Base-by-base conservation (phyloP, 2,113 vertebrate species). In the Platysteira castanea region DNA sequence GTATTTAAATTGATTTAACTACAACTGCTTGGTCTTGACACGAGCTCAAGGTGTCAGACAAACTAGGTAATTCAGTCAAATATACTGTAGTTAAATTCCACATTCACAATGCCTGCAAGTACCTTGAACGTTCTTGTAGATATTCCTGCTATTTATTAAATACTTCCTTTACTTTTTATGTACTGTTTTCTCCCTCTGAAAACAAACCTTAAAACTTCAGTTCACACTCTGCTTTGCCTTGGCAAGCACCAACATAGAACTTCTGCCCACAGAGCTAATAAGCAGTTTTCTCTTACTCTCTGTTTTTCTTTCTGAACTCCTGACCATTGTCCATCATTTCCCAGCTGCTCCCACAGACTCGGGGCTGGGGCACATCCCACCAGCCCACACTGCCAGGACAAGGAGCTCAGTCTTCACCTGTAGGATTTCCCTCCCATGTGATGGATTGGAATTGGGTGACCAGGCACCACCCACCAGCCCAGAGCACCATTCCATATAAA, bases 251-350 rank as follows among this genome's bases (percentile, higher is more conserved):
- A 35, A 15, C 53, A 24, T 12, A 4, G 4, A 28, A 7, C 4
- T 21, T 20, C 0, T 67, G 14, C 53, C 9, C 30, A 4, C 1
- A 3, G 30, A 28, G 24, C n/a, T 37, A 5, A 3, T 0, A 9
- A 31, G 7, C 5, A 74, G 44, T 18, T 50, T 44, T 27, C 10
- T 18, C 47, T 26, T 4, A 2, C 6, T 10, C 11, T 53, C 41
- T 61, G 37, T 3, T 27, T 19, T 63, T 19, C 20, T 8, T 18
- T 19, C 46, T 35, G 13, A 44, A 7, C 35, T 50, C 27, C 52
- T 39, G 27, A 10, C 7, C 6, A 2, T 8, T 7, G 15, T 5
- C 19, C 35, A 3, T 7, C 6, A 0, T 1, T 3, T 24, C 46
- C 27, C 78, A 81, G 50, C 11, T 52, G 17, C 30, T 11, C 15